Percentiles rank a stretch among this genome's conserved stretches.
These are phyloP conservation scores for Drosophila setosimentum DNA, from an alignment of 2,888 invertebrate genomes.

Conservation along the genomic window DNA sequence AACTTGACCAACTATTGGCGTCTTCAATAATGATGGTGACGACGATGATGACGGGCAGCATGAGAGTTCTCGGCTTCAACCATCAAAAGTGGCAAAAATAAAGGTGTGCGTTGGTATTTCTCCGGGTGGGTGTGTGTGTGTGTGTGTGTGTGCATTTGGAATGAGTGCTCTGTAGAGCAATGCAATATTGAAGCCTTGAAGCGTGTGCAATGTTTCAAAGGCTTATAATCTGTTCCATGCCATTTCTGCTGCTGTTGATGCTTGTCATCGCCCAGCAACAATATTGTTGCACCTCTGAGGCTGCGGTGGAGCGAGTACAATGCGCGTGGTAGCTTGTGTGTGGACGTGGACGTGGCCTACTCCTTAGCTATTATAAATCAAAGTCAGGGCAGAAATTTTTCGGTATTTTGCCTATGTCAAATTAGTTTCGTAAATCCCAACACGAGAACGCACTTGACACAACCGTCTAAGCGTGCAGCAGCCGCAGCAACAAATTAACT, in stretches of 20 bases:
- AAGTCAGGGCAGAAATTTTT: slow-evolving; percentile 62
- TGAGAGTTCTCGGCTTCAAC: neutral
- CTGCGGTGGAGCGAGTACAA: neutral
- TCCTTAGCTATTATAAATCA: slow-evolving; percentile 70
- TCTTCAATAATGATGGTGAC: neutral
- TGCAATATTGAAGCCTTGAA: slow-evolving; percentile 47
- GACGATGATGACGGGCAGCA: neutral
- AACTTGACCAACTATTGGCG: slow-evolving; percentile 40
- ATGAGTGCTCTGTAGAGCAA: neutral
- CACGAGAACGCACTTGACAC: slow-evolving; percentile 76
- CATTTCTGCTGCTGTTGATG: neutral
- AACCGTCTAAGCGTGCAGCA: slow-evolving; percentile 47
- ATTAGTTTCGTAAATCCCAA: slow-evolving; percentile 81
- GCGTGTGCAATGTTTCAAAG: slow-evolving; percentile 60
- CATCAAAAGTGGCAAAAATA: slow-evolving; percentile 9
- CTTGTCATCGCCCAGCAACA: slow-evolving; percentile 7
- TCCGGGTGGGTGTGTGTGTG: slow-evolving; percentile 2
- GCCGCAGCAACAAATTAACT: slow-evolving; percentile 49
- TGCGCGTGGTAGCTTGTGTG: neutral
- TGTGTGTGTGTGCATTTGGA: slow-evolving; percentile 2
- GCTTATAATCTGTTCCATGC: slow-evolving; percentile 25
- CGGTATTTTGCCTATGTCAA: slow-evolving; percentile 69
- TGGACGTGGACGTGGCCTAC: slow-evolving; percentile 5
- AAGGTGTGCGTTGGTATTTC: neutral
- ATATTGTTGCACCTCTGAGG: slow-evolving; percentile 3